Evolutionary conservation across 2,888 invertebrate species (phyloP).

Genomic region (Abrostola tripartita): DNA sequence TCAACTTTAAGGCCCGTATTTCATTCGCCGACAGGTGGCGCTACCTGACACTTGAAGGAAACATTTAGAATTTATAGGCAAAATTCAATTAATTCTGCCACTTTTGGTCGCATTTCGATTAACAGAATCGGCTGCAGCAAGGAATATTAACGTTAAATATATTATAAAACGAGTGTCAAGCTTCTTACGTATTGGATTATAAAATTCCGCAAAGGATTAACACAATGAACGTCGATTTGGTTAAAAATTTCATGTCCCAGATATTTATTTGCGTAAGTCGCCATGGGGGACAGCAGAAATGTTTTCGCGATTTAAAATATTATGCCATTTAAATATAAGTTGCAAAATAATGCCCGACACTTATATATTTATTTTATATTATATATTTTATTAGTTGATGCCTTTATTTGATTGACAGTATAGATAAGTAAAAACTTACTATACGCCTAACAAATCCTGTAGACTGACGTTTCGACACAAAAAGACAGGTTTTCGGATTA

Average conservation of each 20-base stretch:
- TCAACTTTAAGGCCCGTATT: conserved; percentile 29
- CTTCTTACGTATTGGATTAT: conserved; percentile 65
- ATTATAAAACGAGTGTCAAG: conserved; percentile 44
- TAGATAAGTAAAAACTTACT: conserved; percentile 33
- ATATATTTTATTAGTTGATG: conserved; percentile 29
- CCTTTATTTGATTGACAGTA: conserved; percentile 30
- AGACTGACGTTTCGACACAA: conserved; percentile 52
- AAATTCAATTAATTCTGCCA: conserved; percentile 16
- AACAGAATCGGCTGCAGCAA: conserved; percentile 22
- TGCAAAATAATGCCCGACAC: conserved; percentile 25
- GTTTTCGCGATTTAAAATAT: conserved; percentile 21
- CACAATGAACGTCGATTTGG: conserved; percentile 58
- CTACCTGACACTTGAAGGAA: conserved; percentile 27
- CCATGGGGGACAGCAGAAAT: conserved; percentile 38
- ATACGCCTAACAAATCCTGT: conserved; percentile 46
- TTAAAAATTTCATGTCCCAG: conserved; percentile 47
- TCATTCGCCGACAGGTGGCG: conserved; percentile 44
- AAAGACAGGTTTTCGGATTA: conserved; percentile 66
- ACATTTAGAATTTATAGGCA: conserved; percentile 16
- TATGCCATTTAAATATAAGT: conserved; percentile 30
- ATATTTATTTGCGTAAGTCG: conserved; percentile 54
- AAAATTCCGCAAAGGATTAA: conserved; percentile 69
- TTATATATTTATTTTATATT: conserved; percentile 23
- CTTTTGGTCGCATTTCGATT: conserved; percentile 27
- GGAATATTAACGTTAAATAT: conserved; percentile 26